Base-by-base conservation (phyloP, 2,113 vertebrate species). In the Pogonocichla stellata region DNA sequence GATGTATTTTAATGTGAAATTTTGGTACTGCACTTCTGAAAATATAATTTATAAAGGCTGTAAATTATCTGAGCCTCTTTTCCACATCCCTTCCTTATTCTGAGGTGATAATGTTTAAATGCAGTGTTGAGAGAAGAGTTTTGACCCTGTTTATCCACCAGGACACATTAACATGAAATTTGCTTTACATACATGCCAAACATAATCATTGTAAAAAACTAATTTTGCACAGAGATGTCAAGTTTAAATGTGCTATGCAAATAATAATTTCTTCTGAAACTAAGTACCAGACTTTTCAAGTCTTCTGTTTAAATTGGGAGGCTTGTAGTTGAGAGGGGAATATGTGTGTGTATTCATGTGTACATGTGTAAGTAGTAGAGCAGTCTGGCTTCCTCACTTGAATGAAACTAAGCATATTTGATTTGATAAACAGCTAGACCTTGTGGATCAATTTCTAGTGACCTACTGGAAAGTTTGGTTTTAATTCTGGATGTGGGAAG, bases 41-140 rank as follows among this genome's bases (percentile, higher is more conserved):
- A 73, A 70, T 45, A 45, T 7, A 9, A 19, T 93, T 89, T n/a
- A 47, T 14, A 65, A 69, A 54, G 26, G 43, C 24, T 57, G 1
- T 38, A 40, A 78, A 38, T 87, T 19, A 4, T 48, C 33, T 61
- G 19, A 56, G 15, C 18, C 29, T 77, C 24, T 60, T 34, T 26
- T 66, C n/a, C 0, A 0, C 28, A 45, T 57, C 6, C 15, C 6
- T 61, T 70, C 24, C 28, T 48, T 48, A 48, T 25, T 48, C 12
- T 47, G 17, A 78, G 26, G 47, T 26, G 5, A 8, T 9, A 34
- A 43, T 9, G 4, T 84, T 72, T 73, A 33, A 85, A 24, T 3
- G 0, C 12, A 60, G 18, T 65, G 13, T 73, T 67, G 26, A 69
- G 6, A n/a, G 22, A 42, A 60, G 6, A 48, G 34, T 81, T 80